phyloP scores from a whole-genome alignment of 2,888 invertebrate genomes.

The Lithophane leautieri region DNA sequence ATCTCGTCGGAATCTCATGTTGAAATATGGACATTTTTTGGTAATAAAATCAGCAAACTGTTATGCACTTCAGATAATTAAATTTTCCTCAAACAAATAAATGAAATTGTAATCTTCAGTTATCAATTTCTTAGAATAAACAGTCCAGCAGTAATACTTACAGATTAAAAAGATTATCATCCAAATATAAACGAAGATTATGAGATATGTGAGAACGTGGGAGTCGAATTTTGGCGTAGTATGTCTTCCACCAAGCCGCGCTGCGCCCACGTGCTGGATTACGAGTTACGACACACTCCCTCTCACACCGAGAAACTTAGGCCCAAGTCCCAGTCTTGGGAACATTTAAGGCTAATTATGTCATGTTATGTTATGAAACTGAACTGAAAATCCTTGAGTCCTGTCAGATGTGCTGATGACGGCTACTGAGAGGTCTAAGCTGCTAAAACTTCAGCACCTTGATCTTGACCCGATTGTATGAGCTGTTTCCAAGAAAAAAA shows the following conservation, averaged over 20 bases:
- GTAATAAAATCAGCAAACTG: background rate
- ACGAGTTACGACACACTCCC: background rate
- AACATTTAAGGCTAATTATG: background rate
- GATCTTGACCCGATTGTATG: no score
- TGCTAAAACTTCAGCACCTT: background rate
- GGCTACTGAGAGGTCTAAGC: no score
- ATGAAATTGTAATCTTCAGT: background rate
- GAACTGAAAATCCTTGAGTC: background rate
- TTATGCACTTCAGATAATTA: background rate
- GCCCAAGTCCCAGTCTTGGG: background rate
- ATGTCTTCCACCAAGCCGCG: background rate
- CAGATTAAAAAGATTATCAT: conserved; percentile 15
- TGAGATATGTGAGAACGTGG: background rate
- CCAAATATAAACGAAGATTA: background rate
- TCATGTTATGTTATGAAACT: background rate
- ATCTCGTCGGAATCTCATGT: no score
- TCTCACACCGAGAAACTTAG: background rate
- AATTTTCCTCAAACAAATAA: conserved; percentile 8
- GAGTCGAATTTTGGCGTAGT: background rate
- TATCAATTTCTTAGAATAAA: conserved; percentile 9
- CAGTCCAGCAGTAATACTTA: conserved; percentile 7
- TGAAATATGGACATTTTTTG: no score
- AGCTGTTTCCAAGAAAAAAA: background rate
- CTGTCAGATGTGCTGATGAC: background rate
- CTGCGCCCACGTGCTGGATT: background rate